These are phyloP conservation scores for Tetraneura akinire DNA, from an alignment of 1,140 invertebrate species.

Conservation along the genomic window DNA sequence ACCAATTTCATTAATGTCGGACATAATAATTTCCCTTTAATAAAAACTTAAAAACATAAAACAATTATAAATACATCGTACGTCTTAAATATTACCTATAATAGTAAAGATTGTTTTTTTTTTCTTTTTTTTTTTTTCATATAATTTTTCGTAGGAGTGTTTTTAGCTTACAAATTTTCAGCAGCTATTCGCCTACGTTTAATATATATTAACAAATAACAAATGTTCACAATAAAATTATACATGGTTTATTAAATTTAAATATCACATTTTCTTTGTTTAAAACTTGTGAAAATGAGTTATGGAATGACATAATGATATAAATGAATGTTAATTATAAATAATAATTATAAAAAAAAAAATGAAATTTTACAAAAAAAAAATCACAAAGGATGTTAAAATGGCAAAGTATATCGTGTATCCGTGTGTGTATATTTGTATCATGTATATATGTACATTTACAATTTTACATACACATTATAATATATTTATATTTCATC, in stretches of 20 bases:
- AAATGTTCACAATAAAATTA: constrained; percentile 14
- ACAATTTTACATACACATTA: constrained; percentile 16
- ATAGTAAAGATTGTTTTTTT: constrained; percentile 22
- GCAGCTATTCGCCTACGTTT: constrained; percentile 17
- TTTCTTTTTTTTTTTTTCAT: too few species aligned
- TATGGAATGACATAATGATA: constrained; percentile 40
- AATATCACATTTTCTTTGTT: constrained; percentile 50
- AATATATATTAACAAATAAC: constrained; percentile 1
- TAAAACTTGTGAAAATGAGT: constrained; percentile 46
- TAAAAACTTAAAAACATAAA: constrained; percentile 40
- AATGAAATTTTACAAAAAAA: constrained; percentile 7
- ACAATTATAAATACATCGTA: constrained; percentile 34
- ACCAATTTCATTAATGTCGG: constrained; percentile 43
- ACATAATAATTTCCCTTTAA: constrained; percentile 45
- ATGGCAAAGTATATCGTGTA: constrained; percentile 5
- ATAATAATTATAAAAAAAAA: too few species aligned
- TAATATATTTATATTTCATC: constrained; percentile 5
- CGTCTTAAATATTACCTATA: neutral
- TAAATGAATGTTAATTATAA: constrained; percentile 17
- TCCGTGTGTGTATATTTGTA: neutral
- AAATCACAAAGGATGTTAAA: constrained; percentile 16
- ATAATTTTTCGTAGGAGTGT: constrained; percentile 3
- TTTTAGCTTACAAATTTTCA: constrained; percentile 19
- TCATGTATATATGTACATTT: constrained; percentile 13
- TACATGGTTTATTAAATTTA: constrained; percentile 29